Evolutionary conservation across 2,113 vertebrate genomes (phyloP).

Genomic region (Mustelus asterias): DNA sequence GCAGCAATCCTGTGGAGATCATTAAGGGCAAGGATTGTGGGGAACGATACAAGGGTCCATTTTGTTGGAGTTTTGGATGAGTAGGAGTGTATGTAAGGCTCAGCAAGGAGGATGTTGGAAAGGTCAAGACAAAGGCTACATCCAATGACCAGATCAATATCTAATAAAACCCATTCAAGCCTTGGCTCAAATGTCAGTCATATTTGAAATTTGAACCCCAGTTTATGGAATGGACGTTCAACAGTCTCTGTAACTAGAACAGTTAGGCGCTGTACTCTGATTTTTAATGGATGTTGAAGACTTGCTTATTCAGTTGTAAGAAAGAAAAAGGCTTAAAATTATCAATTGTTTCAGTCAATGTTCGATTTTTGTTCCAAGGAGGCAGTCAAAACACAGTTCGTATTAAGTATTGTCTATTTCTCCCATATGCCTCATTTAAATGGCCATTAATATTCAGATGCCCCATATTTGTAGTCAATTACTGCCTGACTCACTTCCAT

Average conservation of each 20-base stretch:
- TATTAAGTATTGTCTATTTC: not conserved
- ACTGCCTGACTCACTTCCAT: not conserved
- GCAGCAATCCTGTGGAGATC: not conserved
- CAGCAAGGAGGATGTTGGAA: not conserved
- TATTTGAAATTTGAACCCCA: not conserved
- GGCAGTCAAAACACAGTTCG: not conserved
- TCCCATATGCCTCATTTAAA: not conserved
- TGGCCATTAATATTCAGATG: not conserved
- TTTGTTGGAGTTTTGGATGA: not conserved
- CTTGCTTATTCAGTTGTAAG: not conserved
- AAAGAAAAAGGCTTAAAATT: not conserved
- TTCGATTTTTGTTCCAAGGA: not conserved
- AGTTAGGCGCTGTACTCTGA: not conserved
- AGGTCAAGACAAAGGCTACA: not conserved
- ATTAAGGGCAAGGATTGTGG: not conserved
- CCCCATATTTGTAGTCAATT: not conserved
- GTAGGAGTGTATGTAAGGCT: not conserved
- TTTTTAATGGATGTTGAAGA: not conserved
- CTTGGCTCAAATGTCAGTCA: not conserved
- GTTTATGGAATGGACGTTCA: not conserved
- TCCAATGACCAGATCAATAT: not conserved
- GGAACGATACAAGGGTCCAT: not conserved
- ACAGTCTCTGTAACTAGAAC: not conserved
- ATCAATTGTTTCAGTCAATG: not conserved
- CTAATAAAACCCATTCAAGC: not conserved